Evolutionary conservation across 2,888 invertebrate genomes (phyloP), one percentile per base, ranked within the genome.

Genomic region (Lucinisca nassula): DNA sequence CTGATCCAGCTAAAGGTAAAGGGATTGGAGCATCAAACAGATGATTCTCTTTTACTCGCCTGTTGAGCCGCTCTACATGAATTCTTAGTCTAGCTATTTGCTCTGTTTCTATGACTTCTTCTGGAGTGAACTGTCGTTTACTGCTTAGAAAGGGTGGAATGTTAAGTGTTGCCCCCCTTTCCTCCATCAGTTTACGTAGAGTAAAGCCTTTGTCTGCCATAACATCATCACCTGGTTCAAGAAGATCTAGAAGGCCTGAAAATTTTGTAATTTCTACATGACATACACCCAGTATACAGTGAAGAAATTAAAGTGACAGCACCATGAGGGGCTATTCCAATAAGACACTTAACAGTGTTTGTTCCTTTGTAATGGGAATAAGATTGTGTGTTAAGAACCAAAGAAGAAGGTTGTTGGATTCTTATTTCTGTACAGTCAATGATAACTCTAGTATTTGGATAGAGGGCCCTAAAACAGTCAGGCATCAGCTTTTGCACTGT

Each of bases 51-150:
- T 82, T 82, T 24, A 87, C 74, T 75, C 83, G 6, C 38, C 74
- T 21, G 45, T 78, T 88, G 8, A 79, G 70, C 17, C 78, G 49
- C 35, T 85, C 88, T 40, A 88, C 75, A 73, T 87, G 87, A 14
- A 87, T 84, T 21, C 70, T 37, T 0, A 87, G 61, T 37, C 24
- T 70, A 8, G 88, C 85, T 37, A 88, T 88, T 14, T 49, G 35
- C 27, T 85, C 73, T 14, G 73, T 89, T 35, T 80, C 49, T 30
- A 80, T 83, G 3, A 82, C 74, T 40, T 90, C 79, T 38, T 78
- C 32, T 38, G 24, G 55, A 12, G 67, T 76, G 35, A 90, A 85
- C 45, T 85, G 83, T n/a, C 82, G 83, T n/a, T 82, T 40, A 37
- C 72, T 67, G 0, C 32, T 30, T 0, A 83, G 79, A 73, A 88